phyloP scores from a whole-genome alignment of 2,888 invertebrate species.

The Nezara viridula region DNA sequence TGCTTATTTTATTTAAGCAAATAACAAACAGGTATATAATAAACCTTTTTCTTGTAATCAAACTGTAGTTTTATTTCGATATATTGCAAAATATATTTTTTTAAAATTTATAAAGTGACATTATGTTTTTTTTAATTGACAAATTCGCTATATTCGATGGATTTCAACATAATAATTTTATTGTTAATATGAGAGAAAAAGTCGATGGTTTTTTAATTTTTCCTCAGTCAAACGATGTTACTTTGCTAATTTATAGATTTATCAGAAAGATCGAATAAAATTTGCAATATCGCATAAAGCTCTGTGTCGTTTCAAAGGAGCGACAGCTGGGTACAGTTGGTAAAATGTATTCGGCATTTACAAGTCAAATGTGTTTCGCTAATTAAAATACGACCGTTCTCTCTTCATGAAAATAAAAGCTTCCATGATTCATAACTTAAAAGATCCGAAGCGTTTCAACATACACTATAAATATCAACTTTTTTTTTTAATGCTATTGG shows the following conservation, averaged over 20 bases:
- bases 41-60: too few relatives aligned
- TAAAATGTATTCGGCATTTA: constrained; percentile 18
- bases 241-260: not conserved
- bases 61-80: too few relatives aligned
- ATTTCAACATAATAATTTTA: too few relatives aligned
- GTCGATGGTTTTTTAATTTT: not conserved
- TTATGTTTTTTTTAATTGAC: too few relatives aligned
- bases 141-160: too few relatives aligned
- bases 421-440: not conserved
- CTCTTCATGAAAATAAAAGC: not conserved
- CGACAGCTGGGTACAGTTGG: not conserved
- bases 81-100: too few relatives aligned
- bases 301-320: not conserved
- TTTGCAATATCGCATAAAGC: not conserved
- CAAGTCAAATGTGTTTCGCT: constrained; percentile 25
- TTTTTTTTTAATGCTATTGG: not conserved
- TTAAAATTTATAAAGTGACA: too few relatives aligned
- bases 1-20: too few relatives aligned
- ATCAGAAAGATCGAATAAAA: not conserved
- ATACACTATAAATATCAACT: not conserved
- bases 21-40: too few relatives aligned
- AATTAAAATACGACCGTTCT: constrained; percentile 15
- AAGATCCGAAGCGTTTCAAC: not conserved
- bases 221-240: not conserved
- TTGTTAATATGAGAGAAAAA: too few relatives aligned